Evolutionary conservation across 2,888 invertebrate species (phyloP).

Genomic region (Amaurobius ferox): DNA sequence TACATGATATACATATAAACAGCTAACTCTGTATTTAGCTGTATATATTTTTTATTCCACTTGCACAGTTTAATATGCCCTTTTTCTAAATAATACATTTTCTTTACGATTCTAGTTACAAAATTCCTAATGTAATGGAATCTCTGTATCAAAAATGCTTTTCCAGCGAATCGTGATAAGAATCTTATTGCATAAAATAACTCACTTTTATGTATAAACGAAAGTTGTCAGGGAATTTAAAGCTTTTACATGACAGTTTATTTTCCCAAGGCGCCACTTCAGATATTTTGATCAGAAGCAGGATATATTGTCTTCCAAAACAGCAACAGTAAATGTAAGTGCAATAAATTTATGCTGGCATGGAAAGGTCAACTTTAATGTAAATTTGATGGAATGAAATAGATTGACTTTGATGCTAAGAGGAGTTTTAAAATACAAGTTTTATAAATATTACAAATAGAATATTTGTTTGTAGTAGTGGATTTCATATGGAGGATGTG

Average conservation of each 20-base stretch:
- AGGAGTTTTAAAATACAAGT: too few species aligned
- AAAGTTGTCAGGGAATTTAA: not conserved
- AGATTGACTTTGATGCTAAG: too few species aligned
- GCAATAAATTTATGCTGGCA: not conserved
- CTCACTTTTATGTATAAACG: not conserved
- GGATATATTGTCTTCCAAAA: not conserved
- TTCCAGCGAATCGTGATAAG: not conserved
- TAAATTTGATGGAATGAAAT: not conserved
- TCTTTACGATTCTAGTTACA: not conserved
- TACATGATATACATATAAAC: too few species aligned
- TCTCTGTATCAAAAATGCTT: conserved; percentile 1
- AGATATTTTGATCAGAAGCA: not conserved
- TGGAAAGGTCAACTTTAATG: not conserved
- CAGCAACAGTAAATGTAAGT: not conserved
- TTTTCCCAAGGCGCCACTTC: not conserved
- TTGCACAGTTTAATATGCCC: too few species aligned
- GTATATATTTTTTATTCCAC: too few species aligned
- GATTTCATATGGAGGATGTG: too few species aligned
- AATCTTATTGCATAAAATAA: not conserved
- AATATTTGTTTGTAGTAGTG: too few species aligned
- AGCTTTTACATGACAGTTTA: not conserved
- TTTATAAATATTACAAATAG: too few species aligned
- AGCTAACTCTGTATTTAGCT: too few species aligned
- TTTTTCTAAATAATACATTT: not conserved
- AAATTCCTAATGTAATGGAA: not conserved